Evolutionary conservation across 2,888 invertebrate genomes (phyloP), one percentile per base, ranked within the genome.

Genomic region (Machimus atricapillus): DNA sequence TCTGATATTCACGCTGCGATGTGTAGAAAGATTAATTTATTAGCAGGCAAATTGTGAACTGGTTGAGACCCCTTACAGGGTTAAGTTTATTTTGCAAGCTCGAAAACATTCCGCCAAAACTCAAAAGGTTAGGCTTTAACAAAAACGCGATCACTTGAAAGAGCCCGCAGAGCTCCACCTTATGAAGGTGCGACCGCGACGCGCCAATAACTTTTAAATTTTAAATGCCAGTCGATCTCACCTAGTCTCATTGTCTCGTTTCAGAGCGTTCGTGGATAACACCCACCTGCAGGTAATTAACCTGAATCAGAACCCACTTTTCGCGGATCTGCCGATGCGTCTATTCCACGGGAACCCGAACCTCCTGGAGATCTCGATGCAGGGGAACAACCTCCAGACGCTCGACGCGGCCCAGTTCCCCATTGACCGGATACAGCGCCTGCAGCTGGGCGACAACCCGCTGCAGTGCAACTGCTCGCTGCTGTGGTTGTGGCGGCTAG

Each of bases 381-480:
- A 95, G 89, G 96, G 95, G 89, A 97, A 97, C 92, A 95, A 95
- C 81, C 92, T 97, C 88, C 94, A 95, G 90, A 95, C 96, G 0
- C 93, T 97, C 9, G 97, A 96, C 91, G 96, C 96, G 0, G 95
- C 96, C 40, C 96, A 97, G 91, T 97, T 97, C 90, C 97, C 97
- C 43, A 94, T 97, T 90, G 97, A 97, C 91, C 95, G 96, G 90
- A 93, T 97, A 89, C 94, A 95, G 90, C 94, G 94, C 88, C 93
- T 97, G 46, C 95, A 95, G 89, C 94, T 97, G 85, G 96, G 96
- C 46, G 96, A 97, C 43, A 97, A 97, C 93, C 97, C 97, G 0
- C 94, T 97, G 89, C 94, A 95, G 88, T 97, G 97, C 93, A 97
- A 97, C 92, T 97, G 97, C 91, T 97, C 97, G 83, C 93, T 97